Evolutionary conservation across 2,797 vertebrate genomes (phyloP), one percentile per base, ranked within the genome.

Genomic region (Gymnocypris eckloni): DNA sequence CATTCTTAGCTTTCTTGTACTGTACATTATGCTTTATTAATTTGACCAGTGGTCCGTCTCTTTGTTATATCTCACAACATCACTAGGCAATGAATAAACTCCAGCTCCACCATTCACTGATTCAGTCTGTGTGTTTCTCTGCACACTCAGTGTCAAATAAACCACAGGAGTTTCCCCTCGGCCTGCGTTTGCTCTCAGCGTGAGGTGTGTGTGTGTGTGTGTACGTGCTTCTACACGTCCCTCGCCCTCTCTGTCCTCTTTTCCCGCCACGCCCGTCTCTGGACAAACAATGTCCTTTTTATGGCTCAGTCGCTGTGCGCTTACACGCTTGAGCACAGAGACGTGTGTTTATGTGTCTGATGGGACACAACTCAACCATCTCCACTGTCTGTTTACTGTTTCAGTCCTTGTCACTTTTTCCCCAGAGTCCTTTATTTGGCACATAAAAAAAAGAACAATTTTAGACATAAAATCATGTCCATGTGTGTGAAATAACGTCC

Each of bases 211-310:
- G 81, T 50, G 61, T 76, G 48, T 76, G 22, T 81, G 71, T 50
- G 82, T 48, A 52, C 18, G 25, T 81, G 82, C 79, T 59, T 78
- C 66, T 83, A 73, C 86, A 69, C 84, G 80, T 81, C 84, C 66
- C 67, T 71, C 69, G 16, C 86, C 56, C 89, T 88, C 86, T 89
- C 86, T 89, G 91, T 79, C 89, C 86, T 89, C 88, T 92, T 92
- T 93, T 94, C 93, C 92, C 93, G 92, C 94, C 94, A 95, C 91
- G 93, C 94, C 94, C 92, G 93, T 92, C 90, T 92, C 92, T 93
- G 91, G 91, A 90, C 91, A 92, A 92, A 96, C 95, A 95, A 95
- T 96, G 94, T 94, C 90, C 94, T 95, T 95, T 95, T 95, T 93
- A 95, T 95, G 94, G 94, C 92, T 95, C 93, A 88, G 91, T 93